Evolutionary conservation across 2,888 invertebrate genomes (phyloP).

Genomic region (Balanococcus diminutus): DNA sequence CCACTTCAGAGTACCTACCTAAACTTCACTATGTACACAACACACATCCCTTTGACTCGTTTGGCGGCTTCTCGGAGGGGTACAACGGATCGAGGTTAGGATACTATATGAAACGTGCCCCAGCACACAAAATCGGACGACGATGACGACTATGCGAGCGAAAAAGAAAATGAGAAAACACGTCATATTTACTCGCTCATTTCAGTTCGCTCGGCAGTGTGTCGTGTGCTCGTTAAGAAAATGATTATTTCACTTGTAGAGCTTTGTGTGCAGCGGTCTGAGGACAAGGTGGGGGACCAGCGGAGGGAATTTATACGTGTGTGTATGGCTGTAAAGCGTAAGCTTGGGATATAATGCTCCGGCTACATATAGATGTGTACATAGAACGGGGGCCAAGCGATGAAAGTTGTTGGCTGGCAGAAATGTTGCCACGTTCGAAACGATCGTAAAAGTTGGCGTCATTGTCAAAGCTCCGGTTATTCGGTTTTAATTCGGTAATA

Average conservation of each 20-base stretch:
- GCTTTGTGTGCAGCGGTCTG: background rate
- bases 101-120: background rate
- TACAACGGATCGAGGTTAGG: background rate
- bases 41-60: too few relatives aligned
- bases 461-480: conserved; percentile 7
- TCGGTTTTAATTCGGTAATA: conserved; percentile 8
- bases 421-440: background rate
- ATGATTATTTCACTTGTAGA: conserved; percentile 14
- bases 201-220: background rate
- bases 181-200: conserved; percentile 14
- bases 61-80: background rate
- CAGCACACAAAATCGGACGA: background rate
- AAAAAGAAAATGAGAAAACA: background rate
- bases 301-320: background rate
- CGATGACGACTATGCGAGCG: background rate
- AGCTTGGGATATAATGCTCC: background rate
- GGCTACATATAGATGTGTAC: background rate
- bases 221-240: background rate
- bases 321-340: background rate
- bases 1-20: too few relatives aligned
- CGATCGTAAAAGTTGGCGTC: conserved; percentile 17
- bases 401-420: background rate
- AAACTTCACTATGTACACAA: too few relatives aligned
- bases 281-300: background rate
- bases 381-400: background rate